These are phyloP conservation scores for Dicentrarchus labrax DNA, from an alignment of 2,113 vertebrate species.

Conservation along the genomic window DNA sequence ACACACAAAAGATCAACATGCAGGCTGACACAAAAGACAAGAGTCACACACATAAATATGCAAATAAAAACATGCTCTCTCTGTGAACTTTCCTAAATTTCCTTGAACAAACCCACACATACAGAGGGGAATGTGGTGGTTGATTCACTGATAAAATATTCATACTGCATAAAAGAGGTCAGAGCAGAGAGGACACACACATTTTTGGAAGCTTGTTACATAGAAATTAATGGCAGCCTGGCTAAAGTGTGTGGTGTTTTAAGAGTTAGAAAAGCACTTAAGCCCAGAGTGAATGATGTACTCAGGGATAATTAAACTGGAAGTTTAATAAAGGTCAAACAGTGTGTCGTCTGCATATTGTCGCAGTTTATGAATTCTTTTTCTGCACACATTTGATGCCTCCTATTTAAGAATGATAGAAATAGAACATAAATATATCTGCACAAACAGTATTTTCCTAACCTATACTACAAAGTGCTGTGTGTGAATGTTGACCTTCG, in stretches of 20 bases:
- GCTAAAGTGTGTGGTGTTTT: conserved; percentile 9
- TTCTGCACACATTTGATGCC: not conserved
- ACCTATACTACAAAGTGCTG: not conserved
- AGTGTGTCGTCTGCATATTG: not conserved
- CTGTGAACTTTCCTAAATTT: conserved; percentile 1
- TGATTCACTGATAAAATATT: conserved; percentile 13
- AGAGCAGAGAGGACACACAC: conserved; percentile 6
- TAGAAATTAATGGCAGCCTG: conserved; percentile 11
- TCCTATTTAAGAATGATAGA: not conserved
- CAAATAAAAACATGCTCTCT: not conserved
- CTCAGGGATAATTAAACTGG: conserved; percentile 1
- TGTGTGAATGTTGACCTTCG: not conserved
- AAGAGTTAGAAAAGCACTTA: conserved; percentile 4
- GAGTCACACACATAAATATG: not conserved
- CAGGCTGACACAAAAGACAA: not conserved
- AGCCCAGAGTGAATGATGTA: not conserved
- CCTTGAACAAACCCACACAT: not conserved
- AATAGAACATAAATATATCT: not conserved
- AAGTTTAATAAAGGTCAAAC: conserved; percentile 21
- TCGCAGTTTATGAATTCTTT: not conserved
- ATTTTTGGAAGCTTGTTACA: conserved; percentile 12
- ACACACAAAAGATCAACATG: not conserved
- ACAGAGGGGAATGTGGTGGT: not conserved
- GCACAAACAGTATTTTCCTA: not conserved
- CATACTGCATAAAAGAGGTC: conserved; percentile 1